Evolutionary conservation across 2,888 invertebrate genomes (phyloP), one percentile per base, ranked within the genome.

Genomic region (Athripsodes cinereus): DNA sequence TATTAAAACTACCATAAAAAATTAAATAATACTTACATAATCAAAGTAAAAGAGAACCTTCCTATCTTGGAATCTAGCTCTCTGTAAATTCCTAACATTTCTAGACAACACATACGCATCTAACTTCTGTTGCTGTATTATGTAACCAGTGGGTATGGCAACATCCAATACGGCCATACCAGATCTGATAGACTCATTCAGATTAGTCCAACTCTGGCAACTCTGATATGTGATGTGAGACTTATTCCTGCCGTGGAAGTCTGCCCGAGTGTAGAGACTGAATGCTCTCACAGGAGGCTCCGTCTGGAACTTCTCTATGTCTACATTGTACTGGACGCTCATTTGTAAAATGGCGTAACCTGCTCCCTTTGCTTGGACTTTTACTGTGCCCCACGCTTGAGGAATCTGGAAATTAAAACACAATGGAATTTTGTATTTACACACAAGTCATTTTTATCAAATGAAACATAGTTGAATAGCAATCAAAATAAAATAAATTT

Each of bases 281-380:
- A 96, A 97, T n/a, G 93, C 85, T 47, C 74, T 78, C 22, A 85
- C 76, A 0, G 95, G 93, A 40, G 95, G 95, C 66, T 82, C 78
- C 0, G 92, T 93, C 74, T 92, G 90, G 81, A 90, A 92, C 70
- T 85, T 83, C 54, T 81, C 80, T 66, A 87, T 85, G 72, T 94
- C 94, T 53, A 95, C 92, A 75, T 93, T 93, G 76, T 94, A 95
- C 71, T 92, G 90, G 22, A 92, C 92, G 34, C 90, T 88, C 87
- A 96, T 87, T 79, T 96, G 96, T 65, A 96, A 80, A 67, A 96
- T 87, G 2, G 96, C 95, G 74, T 90, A 91, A n/a, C 96, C 96
- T 2, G 92, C 90, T 64, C 96, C 97, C 69, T 88, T 88, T 0
- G 92, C 95, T 66, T 91, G 88, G 49, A 96, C 92, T 74, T 92